A percentile compares a stretch with the other conserved stretches of the same genome.
These are phyloP conservation scores for Coptodon bakossiorum DNA, from an alignment of 2,113 vertebrate species.

Conservation along the genomic window DNA sequence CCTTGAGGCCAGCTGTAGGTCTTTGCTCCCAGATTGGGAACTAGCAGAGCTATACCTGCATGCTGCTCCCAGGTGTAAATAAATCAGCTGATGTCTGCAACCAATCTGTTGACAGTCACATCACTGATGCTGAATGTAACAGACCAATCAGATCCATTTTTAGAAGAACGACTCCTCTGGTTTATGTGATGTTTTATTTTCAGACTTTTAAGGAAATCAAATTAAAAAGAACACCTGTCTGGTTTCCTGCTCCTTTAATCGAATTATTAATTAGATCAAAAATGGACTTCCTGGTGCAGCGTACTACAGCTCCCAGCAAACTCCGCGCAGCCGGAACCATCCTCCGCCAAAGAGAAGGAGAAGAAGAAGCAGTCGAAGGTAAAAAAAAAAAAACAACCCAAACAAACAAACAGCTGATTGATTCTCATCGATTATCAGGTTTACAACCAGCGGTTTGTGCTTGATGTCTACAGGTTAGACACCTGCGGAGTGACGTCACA, in stretches of 20 bases:
- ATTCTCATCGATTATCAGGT: not conserved
- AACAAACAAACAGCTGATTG: not conserved
- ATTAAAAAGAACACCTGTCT: not conserved
- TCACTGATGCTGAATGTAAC: not conserved
- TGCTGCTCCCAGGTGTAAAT: not conserved
- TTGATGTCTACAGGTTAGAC: not conserved
- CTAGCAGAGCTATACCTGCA: not conserved
- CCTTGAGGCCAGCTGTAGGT: not conserved
- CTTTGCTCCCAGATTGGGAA: not conserved
- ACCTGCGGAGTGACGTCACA: not conserved
- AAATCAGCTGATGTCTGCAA: not conserved
- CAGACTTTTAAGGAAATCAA: not conserved
- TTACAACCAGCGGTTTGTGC: not conserved
- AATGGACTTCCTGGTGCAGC: not conserved
- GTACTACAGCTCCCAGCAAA: conserved; percentile 38
- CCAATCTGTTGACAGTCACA: not conserved
- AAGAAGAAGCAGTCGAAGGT: conserved; percentile 12
- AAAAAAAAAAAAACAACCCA: not conserved
- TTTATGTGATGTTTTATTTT: not conserved
- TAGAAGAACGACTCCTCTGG: not conserved
- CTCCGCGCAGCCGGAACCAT: not conserved
- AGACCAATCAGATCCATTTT: not conserved
- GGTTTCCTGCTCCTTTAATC: not conserved
- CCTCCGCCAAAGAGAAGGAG: not conserved
- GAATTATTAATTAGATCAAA: not conserved